A percentile compares a stretch with the other conserved stretches of the same genome.
phyloP scores from a whole-genome alignment of 2,797 vertebrate species.

The Cygnus olor region DNA sequence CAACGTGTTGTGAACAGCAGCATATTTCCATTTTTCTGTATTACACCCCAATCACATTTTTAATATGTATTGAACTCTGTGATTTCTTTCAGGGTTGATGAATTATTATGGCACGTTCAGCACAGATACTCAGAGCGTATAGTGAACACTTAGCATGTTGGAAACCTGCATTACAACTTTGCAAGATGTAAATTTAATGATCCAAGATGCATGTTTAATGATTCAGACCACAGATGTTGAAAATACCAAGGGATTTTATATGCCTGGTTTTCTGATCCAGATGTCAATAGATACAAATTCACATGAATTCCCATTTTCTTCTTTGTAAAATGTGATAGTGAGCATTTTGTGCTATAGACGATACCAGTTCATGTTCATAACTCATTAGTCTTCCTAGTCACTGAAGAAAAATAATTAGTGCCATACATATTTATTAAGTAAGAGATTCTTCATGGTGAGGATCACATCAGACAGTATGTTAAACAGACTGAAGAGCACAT shows the following conservation, averaged over 20 bases:
- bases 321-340: background rate
- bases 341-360: background rate
- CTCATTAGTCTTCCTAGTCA: background rate
- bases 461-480: background rate
- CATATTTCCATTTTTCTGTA: background rate
- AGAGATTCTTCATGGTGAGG: background rate
- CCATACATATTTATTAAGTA: background rate
- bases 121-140: background rate
- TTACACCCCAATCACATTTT: background rate
- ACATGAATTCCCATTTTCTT: background rate
- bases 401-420: background rate
- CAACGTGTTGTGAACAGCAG: background rate
- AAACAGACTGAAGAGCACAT: background rate
- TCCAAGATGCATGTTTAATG: background rate
- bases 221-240: background rate
- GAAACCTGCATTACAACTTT: background rate
- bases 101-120: conserved; percentile 13
- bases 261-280: background rate
- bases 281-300: background rate
- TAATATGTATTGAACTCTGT: background rate
- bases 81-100: background rate
- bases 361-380: background rate
- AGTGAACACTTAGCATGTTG: background rate
- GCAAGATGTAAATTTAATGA: background rate
- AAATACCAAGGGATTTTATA: conserved; percentile 9